Evolutionary conservation across 2,113 vertebrate species (phyloP), one percentile per base, ranked within the genome.

Genomic region (Podiceps cristatus): DNA sequence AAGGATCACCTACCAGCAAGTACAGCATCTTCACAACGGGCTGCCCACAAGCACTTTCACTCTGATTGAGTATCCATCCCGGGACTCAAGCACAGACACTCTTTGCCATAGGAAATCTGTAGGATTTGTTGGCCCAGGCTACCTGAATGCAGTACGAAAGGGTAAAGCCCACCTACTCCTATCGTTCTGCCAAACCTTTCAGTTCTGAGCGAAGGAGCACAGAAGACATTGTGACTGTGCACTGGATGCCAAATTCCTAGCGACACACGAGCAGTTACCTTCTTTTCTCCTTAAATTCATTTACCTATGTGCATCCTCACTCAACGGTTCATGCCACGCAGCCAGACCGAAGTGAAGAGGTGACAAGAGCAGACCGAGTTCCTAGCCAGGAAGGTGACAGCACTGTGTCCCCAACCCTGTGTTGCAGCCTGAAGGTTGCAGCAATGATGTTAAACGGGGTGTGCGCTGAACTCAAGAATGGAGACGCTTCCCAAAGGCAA

Each of bases 261-360:
- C 37, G 52, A 44, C 10, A 2, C 2, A 31, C 8, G 10, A 63
- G 58, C 58, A 56, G 14, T 14, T 16, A n/a, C 52, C 22, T 18
- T 13, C 74, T 31, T 24, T 40, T 20, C 44, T 33, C 37, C 74
- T 44, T 28, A 68, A 27, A 5, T 13, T 45, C 55, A 13, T 47
- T 12, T 13, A 37, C 35, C 44, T 8, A 5, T 1, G 18, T 13
- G 44, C 13, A 4, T n/a, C 47, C 47, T 68, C 29, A 13, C 47
- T 28, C 28, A 20, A 12, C 0, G 3, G 37, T 8, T 67, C 52
- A 35, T 4, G 37, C 28, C 45, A 24, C 0, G 5, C 13, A 31
- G 77, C 28, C 40, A 18, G 13, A 15, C 33, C 11, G 0, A 52
- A 15, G 47, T 0, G 6, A 44, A 73, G 58, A 19, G 24, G 76